Conservation (phyloP, 2,797 vertebrate species). For the Rhynchonycteris naso region DNA sequence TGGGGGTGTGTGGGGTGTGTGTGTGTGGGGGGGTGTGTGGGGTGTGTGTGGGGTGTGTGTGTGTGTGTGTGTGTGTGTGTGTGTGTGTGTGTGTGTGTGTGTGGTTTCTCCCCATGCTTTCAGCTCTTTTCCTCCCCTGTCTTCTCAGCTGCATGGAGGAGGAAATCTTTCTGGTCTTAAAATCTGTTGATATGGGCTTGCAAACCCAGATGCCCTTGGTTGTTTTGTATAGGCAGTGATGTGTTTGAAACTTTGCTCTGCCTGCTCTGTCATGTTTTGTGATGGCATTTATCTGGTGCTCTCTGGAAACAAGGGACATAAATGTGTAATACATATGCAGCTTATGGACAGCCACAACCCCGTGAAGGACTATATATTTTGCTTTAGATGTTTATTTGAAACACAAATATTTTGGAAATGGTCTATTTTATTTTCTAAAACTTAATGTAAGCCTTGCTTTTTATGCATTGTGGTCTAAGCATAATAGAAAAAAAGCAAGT, state of each 20-base stretch:
- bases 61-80: not conserved
- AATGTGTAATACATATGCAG: not conserved
- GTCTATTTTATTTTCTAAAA: conserved; percentile 51
- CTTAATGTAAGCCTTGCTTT: conserved; percentile 33
- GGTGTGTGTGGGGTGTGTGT: not conserved
- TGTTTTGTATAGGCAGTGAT: not conserved
- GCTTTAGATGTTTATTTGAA: conserved; percentile 53
- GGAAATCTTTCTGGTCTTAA: conserved; percentile 36
- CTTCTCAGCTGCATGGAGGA: not conserved
- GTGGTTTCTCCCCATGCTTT: not conserved
- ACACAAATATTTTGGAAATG: conserved; percentile 57
- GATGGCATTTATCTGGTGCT: conserved; percentile 25
- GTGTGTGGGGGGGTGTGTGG: not conserved
- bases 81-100: not conserved
- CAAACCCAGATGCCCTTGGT: not conserved
- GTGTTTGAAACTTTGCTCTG: not conserved
- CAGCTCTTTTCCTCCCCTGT: not conserved
- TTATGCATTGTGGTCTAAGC: conserved; percentile 35
- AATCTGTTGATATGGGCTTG: not conserved
- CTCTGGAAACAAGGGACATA: not conserved
- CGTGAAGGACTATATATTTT: conserved; percentile 44
- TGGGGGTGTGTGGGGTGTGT: too few relatives aligned
- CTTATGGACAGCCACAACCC: not conserved
- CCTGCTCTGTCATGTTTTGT: conserved; percentile 14
- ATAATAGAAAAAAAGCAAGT: conserved; percentile 10